Conservation (phyloP, 2,888 invertebrate genomes). For the Allophyes oxyacanthae region DNA sequence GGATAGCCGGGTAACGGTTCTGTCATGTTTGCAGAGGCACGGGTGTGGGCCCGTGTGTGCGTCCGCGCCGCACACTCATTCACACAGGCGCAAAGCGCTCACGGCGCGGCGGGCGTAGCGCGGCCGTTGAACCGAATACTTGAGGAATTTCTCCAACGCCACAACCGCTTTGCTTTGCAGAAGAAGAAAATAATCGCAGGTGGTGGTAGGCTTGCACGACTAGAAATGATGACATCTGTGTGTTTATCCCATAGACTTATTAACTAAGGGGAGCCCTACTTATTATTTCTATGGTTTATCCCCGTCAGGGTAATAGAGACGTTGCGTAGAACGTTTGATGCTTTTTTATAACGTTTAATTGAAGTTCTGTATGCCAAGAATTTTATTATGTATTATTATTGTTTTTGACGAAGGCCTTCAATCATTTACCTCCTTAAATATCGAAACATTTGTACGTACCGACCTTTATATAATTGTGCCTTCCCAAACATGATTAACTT, state of each 20-base stretch:
- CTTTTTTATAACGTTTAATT: too few species aligned
- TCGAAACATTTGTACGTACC: too few species aligned
- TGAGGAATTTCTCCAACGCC: slow-evolving; percentile 87
- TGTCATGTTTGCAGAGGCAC: slow-evolving; percentile 84
- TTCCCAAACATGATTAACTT: too few species aligned
- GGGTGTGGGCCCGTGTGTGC: slow-evolving; percentile 76
- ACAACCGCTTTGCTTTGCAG: slow-evolving; percentile 77
- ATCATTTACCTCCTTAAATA: too few species aligned
- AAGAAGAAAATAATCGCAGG: slow-evolving; percentile 79
- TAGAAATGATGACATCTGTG: slow-evolving; percentile 41
- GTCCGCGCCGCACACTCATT: slow-evolving; percentile 75
- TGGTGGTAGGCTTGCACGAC: slow-evolving; percentile 61
- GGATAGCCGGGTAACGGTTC: slow-evolving; percentile 85
- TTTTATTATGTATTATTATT: too few species aligned
- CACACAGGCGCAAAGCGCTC: slow-evolving; percentile 76
- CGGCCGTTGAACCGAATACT: slow-evolving; percentile 89
- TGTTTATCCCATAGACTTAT: slow-evolving; percentile 2
- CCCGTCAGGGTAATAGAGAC: too few species aligned
- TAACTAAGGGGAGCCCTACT: too few species aligned
- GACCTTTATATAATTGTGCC: too few species aligned
- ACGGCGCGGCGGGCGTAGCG: slow-evolving; percentile 79
- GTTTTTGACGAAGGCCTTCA: too few species aligned
- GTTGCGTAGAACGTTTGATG: too few species aligned
- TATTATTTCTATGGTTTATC: too few species aligned
- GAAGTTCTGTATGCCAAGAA: too few species aligned